A percentile compares a stretch with the other conserved stretches of the same genome.
Conservation (phyloP, 2,113 vertebrate species). For the Myotis lucifugus region DNA sequence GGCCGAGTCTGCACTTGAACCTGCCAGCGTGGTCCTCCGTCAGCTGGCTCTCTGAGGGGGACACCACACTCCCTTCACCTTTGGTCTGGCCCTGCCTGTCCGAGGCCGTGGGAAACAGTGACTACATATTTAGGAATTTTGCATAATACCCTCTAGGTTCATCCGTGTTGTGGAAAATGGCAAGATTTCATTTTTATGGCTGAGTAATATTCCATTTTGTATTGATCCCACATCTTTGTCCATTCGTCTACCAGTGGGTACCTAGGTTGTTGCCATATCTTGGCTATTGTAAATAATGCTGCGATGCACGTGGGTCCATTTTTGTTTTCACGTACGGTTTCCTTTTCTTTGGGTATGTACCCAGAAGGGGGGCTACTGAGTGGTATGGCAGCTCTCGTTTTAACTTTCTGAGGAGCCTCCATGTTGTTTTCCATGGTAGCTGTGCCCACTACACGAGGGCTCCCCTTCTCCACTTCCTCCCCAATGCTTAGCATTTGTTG, state of each 20-base stretch:
- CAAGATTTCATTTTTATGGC: neutral
- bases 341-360: neutral
- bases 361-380: neutral
- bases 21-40: accelerated
- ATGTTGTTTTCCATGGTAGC: neutral
- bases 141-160: neutral
- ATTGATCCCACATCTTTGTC: too few relatives aligned
- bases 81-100: neutral
- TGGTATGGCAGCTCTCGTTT: neutral
- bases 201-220: neutral
- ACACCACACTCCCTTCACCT: neutral
- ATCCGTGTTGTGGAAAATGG: neutral
- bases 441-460: too few relatives aligned
- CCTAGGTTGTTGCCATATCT: neutral
- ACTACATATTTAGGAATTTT: neutral
- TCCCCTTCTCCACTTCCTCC: neutral
- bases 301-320: neutral
- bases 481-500: accelerated
- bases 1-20: accelerated
- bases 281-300: neutral
- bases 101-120: accelerated
- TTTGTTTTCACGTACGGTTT: neutral
- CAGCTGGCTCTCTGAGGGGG: neutral
- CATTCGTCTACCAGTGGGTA: accelerated
- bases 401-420: neutral